Percentiles rank a stretch among this genome's conserved stretches.
phyloP scores from a whole-genome alignment of 2,888 invertebrate species.

The Lasioglossum marginatum region DNA sequence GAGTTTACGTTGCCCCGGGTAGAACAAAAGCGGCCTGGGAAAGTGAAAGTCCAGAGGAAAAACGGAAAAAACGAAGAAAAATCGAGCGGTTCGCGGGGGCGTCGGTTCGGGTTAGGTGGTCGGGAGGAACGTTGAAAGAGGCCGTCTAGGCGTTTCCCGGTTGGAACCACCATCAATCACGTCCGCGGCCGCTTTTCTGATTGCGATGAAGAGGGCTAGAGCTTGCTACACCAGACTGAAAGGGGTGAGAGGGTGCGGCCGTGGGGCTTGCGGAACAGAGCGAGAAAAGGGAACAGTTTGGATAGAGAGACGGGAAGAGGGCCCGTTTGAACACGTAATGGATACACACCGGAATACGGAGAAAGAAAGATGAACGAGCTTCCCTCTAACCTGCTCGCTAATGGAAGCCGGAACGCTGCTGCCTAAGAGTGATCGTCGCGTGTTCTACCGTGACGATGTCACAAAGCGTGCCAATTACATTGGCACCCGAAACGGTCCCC shows the following conservation, averaged over 20 bases:
- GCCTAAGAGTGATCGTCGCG: conserved; percentile 31
- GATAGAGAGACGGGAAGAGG: conserved; percentile 3
- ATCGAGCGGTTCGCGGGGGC: not conserved
- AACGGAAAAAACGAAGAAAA: not conserved
- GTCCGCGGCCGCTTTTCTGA: conserved; percentile 49
- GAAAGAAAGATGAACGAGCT: conserved; percentile 31
- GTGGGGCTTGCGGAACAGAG: conserved; percentile 3
- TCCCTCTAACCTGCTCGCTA: conserved; percentile 47
- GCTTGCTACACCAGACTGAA: conserved; percentile 19
- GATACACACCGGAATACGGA: not conserved
- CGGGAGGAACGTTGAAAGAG: conserved; percentile 54
- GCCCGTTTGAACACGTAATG: not conserved
- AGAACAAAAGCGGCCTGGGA: not conserved
- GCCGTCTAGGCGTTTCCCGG: conserved; percentile 39
- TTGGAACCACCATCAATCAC: conserved; percentile 54
- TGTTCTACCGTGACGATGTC: conserved; percentile 46
- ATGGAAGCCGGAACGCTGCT: conserved; percentile 50
- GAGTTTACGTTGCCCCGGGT: conserved; percentile 5
- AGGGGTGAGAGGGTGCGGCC: conserved; percentile 18
- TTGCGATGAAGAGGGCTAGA: conserved; percentile 41
- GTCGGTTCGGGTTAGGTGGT: conserved; percentile 31
- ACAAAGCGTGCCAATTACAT: conserved; percentile 63
- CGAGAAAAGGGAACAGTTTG: conserved; percentile 10
- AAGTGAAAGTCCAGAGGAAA: not conserved
- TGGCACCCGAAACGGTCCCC: conserved; percentile 47